phyloP scores from a whole-genome alignment of 2,797 vertebrate genomes.

The Euthynnus affinis region DNA sequence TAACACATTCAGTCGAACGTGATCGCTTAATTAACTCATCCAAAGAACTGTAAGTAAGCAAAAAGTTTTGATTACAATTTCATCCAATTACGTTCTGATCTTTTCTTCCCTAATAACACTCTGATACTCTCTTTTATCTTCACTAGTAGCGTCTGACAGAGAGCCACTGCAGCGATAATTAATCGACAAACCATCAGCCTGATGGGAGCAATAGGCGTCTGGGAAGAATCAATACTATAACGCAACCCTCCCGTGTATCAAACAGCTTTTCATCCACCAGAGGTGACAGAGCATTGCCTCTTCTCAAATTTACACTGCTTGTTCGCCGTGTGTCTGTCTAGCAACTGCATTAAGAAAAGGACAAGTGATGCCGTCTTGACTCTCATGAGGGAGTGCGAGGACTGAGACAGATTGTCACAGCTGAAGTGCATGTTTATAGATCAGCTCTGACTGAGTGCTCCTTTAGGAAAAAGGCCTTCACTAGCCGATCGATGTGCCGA shows the following conservation, averaged over 20 bases:
- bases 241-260: constrained; percentile 35
- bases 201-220: constrained; percentile 54
- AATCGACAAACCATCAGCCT: constrained; percentile 51
- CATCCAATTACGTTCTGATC: constrained; percentile 44
- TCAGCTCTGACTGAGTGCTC: constrained; percentile 62
- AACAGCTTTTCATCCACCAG: constrained; percentile 37
- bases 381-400: constrained; percentile 31
- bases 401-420: constrained; percentile 39
- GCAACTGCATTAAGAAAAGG: constrained; percentile 21
- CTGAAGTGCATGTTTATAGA: constrained; percentile 68
- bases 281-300: constrained; percentile 39
- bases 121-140: constrained; percentile 36
- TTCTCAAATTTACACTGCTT: constrained; percentile 33
- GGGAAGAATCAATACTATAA: constrained; percentile 60
- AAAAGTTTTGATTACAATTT: constrained; percentile 35
- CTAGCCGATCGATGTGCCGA: constrained; percentile 57
- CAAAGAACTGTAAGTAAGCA: constrained; percentile 16
- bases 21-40: constrained; percentile 25
- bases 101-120: constrained; percentile 20
- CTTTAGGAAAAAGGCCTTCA: constrained; percentile 58
- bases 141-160: constrained; percentile 32
- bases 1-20: constrained; percentile 1
- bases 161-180: constrained; percentile 54
- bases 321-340: constrained; percentile 18
- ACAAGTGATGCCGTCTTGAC: constrained; percentile 41